phyloP scores from a whole-genome alignment of 2,113 vertebrate genomes.

The Spheniscus mendiculus region DNA sequence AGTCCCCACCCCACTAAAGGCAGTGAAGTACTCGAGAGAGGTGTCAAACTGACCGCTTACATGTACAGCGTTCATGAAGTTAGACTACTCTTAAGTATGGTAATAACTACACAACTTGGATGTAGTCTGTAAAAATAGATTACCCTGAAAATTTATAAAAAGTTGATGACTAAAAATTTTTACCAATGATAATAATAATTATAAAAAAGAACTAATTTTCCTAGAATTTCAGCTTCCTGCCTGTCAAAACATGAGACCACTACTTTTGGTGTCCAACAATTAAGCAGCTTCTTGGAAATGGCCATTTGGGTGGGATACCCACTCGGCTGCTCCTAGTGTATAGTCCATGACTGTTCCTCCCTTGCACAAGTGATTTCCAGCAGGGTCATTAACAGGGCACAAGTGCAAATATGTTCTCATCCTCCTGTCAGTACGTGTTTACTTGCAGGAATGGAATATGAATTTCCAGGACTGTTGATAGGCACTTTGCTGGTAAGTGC shows the following conservation, averaged over 20 bases:
- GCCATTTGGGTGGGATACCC: neutral
- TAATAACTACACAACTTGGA: neutral
- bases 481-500: neutral
- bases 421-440: neutral
- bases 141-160: neutral
- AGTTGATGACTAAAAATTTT: neutral
- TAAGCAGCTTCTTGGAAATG: neutral
- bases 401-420: neutral
- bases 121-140: neutral
- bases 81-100: neutral
- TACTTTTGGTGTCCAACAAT: neutral
- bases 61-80: neutral
- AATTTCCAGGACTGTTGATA: neutral
- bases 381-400: neutral
- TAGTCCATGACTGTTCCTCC: neutral
- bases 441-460: neutral
- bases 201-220: neutral
- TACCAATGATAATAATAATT: neutral
- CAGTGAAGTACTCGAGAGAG: neutral
- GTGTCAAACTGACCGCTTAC: neutral
- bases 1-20: neutral
- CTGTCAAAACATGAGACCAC: neutral
- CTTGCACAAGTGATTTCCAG: neutral
- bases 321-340: neutral
- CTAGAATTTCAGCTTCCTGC: neutral